Evolutionary conservation across 2,888 invertebrate genomes (phyloP).

Genomic region (Eristalis tenax): DNA sequence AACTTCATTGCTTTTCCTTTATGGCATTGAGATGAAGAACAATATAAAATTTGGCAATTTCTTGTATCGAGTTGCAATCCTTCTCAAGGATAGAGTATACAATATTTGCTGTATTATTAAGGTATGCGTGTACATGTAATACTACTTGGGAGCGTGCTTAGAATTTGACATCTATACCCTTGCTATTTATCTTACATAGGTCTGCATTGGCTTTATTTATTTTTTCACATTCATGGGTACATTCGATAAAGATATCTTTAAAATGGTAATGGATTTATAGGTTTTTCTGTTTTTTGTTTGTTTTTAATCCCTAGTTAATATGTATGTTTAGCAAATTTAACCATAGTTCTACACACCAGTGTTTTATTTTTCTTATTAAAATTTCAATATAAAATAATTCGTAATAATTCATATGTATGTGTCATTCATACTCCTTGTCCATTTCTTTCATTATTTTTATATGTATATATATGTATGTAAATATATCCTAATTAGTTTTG

Average conservation of each 20-base stretch:
- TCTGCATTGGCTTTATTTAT: too few relatives aligned
- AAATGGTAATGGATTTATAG: slow-evolving; percentile 39
- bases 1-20: neutral
- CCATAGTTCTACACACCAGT: slow-evolving; percentile 39
- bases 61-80: neutral
- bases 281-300: neutral
- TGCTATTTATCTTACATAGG: slow-evolving; percentile 19
- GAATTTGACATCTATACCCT: slow-evolving; percentile 43
- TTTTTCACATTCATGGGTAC: slow-evolving; percentile 15
- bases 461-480: slow-evolving; percentile 52
- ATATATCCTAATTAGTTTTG: slow-evolving; percentile 66
- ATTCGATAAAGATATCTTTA: slow-evolving; percentile 51
- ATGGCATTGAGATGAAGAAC: neutral
- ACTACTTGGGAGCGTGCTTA: slow-evolving; percentile 57
- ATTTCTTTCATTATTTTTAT: slow-evolving; percentile 7
- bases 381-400: slow-evolving; percentile 69
- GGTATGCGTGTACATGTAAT: slow-evolving; percentile 53
- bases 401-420: slow-evolving; percentile 71
- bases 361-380: slow-evolving; percentile 38
- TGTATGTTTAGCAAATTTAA: slow-evolving; percentile 60
- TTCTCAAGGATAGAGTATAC: neutral
- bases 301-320: slow-evolving; percentile 39
- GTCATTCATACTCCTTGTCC: slow-evolving; percentile 56
- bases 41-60: neutral
- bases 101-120: slow-evolving; percentile 10